Base-by-base conservation (phyloP, 1,140 invertebrate genomes). In the Macrostomum lignano region DNA sequence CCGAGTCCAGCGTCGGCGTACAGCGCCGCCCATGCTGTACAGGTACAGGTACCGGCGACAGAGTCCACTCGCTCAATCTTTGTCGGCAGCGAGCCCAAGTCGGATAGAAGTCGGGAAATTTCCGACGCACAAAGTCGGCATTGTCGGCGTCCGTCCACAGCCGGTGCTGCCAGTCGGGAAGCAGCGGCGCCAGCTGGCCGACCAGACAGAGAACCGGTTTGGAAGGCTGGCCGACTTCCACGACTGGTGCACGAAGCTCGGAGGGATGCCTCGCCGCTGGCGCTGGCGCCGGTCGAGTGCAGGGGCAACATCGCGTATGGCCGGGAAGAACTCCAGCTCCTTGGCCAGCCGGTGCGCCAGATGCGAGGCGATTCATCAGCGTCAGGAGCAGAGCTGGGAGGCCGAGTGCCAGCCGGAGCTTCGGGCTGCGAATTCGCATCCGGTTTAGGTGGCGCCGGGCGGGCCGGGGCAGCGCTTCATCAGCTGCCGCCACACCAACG, bases 111-210 rank as follows among this genome's bases (percentile, higher is more conserved):
- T 22, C 21, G 7, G 31, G 15, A 32, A 14, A 32, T 14, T 32
- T 11, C 4, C 10, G 10, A 21, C 2, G 3, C 13, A 32, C 15
- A 2, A 32, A 32, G 13, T 3, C 5, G 2, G 13, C 11, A 32
- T 32, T 32, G 7, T 32, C 31, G 11, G 21, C 31, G 23, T 32
- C 31, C n/a, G 31, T 32, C 31, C 31, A 32, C 7, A 32, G 23
- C 7, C n/a, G 11, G 14, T 7, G n/a, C 10, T n/a, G 11, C 31
- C 31, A 32, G 23, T 32, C 17, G 15, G 15, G 26, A 5, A 28
- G 19, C 26, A 28, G 9, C 19, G 9, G 7, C 17, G n/a, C 31
- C 31, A 32, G 21, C 20, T 14, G n/a, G n/a, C 7, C n/a, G 13
- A 10, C 6, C 7, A 32, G 2, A 2, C n/a, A 13, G 17, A 6